phyloP scores from a whole-genome alignment of 2,797 vertebrate species.

The Pitangus sulphuratus region DNA sequence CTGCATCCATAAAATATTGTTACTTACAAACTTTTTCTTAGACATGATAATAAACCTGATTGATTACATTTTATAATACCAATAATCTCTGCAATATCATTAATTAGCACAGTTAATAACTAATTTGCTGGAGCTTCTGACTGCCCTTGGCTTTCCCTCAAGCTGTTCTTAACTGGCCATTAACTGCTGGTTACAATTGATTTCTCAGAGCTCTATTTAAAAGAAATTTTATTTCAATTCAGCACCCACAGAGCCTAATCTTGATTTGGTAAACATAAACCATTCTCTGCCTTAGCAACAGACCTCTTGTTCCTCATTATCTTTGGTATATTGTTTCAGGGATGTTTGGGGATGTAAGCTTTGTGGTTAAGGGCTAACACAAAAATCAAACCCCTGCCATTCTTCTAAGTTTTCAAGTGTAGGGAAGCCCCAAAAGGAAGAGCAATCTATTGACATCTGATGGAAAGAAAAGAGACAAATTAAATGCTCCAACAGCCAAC shows the following conservation, averaged over 20 bases:
- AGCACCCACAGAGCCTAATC: constrained; percentile 66
- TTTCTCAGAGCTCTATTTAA: constrained; percentile 74
- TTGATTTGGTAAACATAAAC: constrained; percentile 67
- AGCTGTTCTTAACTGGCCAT: constrained; percentile 75
- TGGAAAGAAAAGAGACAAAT: neutral
- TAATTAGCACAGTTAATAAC: constrained; percentile 77
- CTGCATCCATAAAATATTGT: constrained; percentile 13
- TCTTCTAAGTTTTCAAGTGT: neutral
- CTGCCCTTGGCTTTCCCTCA: constrained; percentile 75
- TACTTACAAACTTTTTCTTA: constrained; percentile 61
- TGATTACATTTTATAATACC: constrained; percentile 75
- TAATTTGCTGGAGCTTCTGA: constrained; percentile 75
- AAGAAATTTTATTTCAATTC: constrained; percentile 76
- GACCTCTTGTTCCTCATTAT: neutral
- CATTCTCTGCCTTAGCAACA: constrained; percentile 23
- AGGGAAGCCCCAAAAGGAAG: neutral
- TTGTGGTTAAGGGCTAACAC: neutral
- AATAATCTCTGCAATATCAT: constrained; percentile 73
- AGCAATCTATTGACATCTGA: constrained; percentile 13
- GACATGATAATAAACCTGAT: constrained; percentile 57
- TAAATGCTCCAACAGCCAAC: neutral
- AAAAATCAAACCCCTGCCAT: neutral
- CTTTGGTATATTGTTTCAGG: neutral
- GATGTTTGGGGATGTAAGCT: neutral
- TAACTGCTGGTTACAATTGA: constrained; percentile 75